These are phyloP conservation scores for Scomber japonicus DNA, from an alignment of 2,113 vertebrate species.

Conservation along the genomic window DNA sequence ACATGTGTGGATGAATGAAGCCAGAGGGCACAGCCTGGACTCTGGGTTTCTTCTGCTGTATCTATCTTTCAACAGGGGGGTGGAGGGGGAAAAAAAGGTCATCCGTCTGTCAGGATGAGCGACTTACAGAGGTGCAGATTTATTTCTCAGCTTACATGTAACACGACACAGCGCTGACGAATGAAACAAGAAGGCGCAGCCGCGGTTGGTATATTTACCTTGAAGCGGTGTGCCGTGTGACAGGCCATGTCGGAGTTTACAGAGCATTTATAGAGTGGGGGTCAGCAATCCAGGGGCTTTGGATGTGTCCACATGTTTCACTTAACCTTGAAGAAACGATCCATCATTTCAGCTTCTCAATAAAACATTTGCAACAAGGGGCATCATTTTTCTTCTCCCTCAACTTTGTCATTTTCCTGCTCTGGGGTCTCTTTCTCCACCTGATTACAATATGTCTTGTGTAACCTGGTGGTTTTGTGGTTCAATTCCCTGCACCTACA, in stretches of 20 bases:
- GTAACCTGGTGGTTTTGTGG: background rate
- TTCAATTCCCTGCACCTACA: background rate
- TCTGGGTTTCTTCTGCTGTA: background rate
- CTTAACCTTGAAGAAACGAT: slow-evolving; percentile 5
- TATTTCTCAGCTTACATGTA: slow-evolving; percentile 33
- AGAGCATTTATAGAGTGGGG: background rate
- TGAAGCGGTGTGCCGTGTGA: slow-evolving; percentile 12
- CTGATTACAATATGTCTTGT: slow-evolving; percentile 4
- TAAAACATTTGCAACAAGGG: background rate
- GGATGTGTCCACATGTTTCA: background rate
- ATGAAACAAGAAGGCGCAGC: slow-evolving; percentile 12
- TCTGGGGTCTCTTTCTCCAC: background rate
- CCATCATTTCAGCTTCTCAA: background rate
- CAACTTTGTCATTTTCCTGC: background rate
- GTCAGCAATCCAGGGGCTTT: background rate
- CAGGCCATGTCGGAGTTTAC: slow-evolving; percentile 10
- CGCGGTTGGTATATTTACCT: slow-evolving; percentile 28
- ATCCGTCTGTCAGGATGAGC: slow-evolving; percentile 30
- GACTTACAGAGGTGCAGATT: slow-evolving; percentile 21
- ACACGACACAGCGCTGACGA: slow-evolving; percentile 12
- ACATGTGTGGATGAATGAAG: slow-evolving; percentile 24
- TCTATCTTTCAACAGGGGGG: slow-evolving; percentile 1
- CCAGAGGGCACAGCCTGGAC: slow-evolving; percentile 22
- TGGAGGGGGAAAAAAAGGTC: slow-evolving; percentile 34
- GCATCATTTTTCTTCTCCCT: background rate